Base-by-base conservation (phyloP, 2,113 vertebrate species). In the Illadopsis cleaveri region DNA sequence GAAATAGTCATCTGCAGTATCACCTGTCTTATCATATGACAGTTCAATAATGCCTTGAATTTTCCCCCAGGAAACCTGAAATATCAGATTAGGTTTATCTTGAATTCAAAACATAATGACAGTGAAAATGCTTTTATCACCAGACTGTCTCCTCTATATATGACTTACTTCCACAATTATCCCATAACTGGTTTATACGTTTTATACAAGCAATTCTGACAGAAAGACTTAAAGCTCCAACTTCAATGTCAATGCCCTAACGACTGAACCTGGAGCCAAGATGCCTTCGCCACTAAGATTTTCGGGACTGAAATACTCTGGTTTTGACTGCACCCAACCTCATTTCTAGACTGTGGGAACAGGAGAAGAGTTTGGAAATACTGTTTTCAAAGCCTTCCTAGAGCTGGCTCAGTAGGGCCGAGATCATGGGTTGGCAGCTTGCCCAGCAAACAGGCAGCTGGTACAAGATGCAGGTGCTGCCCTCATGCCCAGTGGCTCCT, bases 21-120 rank as follows among this genome's bases (percentile, higher is more conserved):
- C 38, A 78, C 25, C 42, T 62, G 31, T 42, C 51, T 73, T 70
- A 83, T 37, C 37, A 62, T 14, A 73, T 1, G 10, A 47, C 33
- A 78, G 38, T 22, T 87, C 28, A 88, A 60, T 72, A 92, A 60
- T 12, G 22, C 27, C 70, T 92, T 76, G 38, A 92, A 82, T 60
- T 66, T 89, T 33, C 10, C 51, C 25, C 16, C 1, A 3, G 42
- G 14, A 95, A 92, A 77, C 10, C 17, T 5, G 6, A 75, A 42
- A 70, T 91, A 93, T 71, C 60, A 58, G 38, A 84, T 78, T 45
- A 66, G 33, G 89, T 71, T 94, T 62, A 82, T 60, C 65, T 47
- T 66, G 30, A 95, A 91, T 54, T 75, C 65, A 82, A 89, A 91
- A 78, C 30, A 12, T 33, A 76, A 68, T 16, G 10, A 40, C 37